Evolutionary conservation across 2,113 vertebrate genomes (phyloP), one percentile per base, ranked within the genome.

Genomic region (Platanista minor): DNA sequence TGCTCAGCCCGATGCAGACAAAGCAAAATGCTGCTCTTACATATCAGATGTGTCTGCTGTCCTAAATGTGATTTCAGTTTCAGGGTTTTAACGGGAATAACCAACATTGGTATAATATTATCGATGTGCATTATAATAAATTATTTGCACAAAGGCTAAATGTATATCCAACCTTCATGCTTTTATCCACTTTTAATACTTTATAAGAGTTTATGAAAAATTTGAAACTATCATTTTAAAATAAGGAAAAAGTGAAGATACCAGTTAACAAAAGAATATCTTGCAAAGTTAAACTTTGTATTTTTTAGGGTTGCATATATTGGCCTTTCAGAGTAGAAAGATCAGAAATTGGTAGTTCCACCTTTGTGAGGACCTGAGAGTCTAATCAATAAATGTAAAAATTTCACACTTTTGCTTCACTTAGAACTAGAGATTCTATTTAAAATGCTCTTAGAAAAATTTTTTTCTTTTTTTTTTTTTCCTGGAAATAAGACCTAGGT

Each of bases 381-480:
- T 83, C 67, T 84, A 71, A 90, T 86, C 25, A 92, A 89, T 86
- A 93, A 54, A 66, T 78, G 27, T 49, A 61, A 94, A 41, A 72
- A 90, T 57, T 96, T 94, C 78, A 83, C 39, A 87, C 71, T 41
- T 94, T 87, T 86, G 12, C 52, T 96, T 88, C 49, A 66, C 23
- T 25, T 75, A 89, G 61, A 93, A 80, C 61, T 93, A 61, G 89
- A 94, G 49, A 84, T 18, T 71, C 29, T 49, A 71, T 84, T 87
- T 81, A 67, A 95, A 96, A 77, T 94, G 31, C 15, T 92, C 66
- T 95, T 83, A 87, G 80, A 87, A 87, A 75, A 92, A 78, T 61
- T 82, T 36, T 94, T 52, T 52, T 52, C 15, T 27, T 8, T 83
- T 64, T 41, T 74, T 84, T 0, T 0, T 0, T 9, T 17, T 18